Evolutionary conservation across 53 echinoderm and acorn worm species (phyloP).

Genomic region (Zoroaster sp.): DNA sequence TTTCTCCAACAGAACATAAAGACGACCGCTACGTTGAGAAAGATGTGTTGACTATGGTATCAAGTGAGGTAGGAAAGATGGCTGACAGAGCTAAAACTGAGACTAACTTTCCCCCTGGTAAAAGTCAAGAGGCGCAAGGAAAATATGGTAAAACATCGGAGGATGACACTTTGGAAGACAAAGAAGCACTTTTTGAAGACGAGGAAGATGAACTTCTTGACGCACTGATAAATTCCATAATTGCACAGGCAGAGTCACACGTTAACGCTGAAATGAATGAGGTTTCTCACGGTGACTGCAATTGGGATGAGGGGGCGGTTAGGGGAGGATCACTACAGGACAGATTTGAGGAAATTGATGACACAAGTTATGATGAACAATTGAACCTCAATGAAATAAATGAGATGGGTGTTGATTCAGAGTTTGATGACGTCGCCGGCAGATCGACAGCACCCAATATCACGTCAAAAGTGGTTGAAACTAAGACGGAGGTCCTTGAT

Average conservation of each 20-base stretch:
- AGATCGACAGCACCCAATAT: neutral
- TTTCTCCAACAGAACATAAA: neutral
- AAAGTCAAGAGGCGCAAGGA: neutral
- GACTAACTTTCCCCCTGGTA: too few relatives aligned
- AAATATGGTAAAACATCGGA: neutral
- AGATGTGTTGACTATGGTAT: neutral
- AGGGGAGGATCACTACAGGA: neutral
- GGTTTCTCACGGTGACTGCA: neutral
- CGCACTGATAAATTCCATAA: neutral
- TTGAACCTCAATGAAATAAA: neutral
- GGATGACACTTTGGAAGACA: neutral
- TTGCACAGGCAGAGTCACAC: neutral
- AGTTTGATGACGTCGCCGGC: neutral
- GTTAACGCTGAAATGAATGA: neutral
- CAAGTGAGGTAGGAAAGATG: neutral
- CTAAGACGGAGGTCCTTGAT: neutral
- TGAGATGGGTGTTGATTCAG: neutral
- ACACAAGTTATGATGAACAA: too few relatives aligned
- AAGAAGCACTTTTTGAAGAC: neutral
- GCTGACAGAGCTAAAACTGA: too few relatives aligned
- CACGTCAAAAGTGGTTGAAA: neutral
- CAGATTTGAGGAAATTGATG: neutral
- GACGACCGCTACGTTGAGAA: neutral
- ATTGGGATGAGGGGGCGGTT: neutral
- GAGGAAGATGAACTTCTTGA: conserved; percentile 12